Evolutionary conservation across 2,797 vertebrate genomes (phyloP).

Genomic region (Notolepis coatsorum): DNA sequence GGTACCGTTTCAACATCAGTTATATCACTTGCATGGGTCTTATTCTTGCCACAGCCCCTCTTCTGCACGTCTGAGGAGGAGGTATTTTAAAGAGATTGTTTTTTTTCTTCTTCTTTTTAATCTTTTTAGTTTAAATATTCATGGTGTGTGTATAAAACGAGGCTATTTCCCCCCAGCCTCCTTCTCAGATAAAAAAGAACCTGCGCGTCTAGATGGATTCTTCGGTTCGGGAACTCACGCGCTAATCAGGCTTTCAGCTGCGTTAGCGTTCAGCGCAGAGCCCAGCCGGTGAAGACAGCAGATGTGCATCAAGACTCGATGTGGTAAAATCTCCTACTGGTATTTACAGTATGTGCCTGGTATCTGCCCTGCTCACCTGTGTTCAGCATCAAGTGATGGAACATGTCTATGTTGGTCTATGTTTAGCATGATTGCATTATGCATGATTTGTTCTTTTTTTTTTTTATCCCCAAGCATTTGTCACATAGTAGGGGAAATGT

Average conservation of each 20-base stretch:
- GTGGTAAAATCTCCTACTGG: too few relatives aligned
- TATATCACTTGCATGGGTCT: neutral
- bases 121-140: conserved; percentile 14
- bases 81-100: conserved; percentile 6
- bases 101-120: neutral
- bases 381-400: too few relatives aligned
- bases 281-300: neutral
- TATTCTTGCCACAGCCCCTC: conserved; percentile 7
- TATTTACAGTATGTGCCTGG: too few relatives aligned
- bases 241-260: neutral
- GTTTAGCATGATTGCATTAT: too few relatives aligned
- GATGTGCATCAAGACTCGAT: neutral
- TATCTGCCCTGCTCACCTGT: too few relatives aligned
- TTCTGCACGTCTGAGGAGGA: neutral
- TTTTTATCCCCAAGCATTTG: too few relatives aligned
- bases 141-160: conserved; percentile 19
- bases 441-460: too few relatives aligned
- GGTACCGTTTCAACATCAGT: too few relatives aligned
- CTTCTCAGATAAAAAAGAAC: conserved; percentile 15
- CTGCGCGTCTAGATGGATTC: conserved; percentile 10
- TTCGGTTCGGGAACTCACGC: neutral
- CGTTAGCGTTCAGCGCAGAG: neutral
- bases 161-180: conserved; percentile 2
- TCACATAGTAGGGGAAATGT: too few relatives aligned
- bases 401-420: too few relatives aligned